Conservation (phyloP, 2,113 vertebrate species). For the Gasterosteus nipponicus region DNA sequence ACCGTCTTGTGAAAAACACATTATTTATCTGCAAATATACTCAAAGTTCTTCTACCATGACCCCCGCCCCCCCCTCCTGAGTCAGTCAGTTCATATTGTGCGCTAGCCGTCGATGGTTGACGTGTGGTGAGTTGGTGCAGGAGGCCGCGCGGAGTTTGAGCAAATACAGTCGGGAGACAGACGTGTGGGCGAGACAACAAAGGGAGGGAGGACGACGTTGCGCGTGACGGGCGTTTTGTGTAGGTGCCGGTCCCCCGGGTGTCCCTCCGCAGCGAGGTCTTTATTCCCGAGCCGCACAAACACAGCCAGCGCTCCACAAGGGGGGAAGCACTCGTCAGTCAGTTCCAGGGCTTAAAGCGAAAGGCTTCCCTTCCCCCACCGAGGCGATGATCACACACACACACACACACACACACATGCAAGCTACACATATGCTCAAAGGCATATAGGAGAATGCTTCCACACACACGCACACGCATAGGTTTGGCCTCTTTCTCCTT, state of each 20-base stretch:
- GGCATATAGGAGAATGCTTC: conserved; percentile 56
- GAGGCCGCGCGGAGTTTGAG: conserved; percentile 34
- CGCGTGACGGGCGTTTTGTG: conserved; percentile 64
- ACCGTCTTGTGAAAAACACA: conserved; percentile 17
- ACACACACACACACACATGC: conserved; percentile 35
- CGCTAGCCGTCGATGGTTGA: conserved; percentile 41
- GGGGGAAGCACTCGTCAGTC: conserved; percentile 68
- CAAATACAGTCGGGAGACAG: conserved; percentile 54
- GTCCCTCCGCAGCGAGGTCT: conserved; percentile 37
- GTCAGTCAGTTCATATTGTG: conserved; percentile 37
- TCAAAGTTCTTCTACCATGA: conserved; percentile 18
- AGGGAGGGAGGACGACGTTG: conserved; percentile 38
- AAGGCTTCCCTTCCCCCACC: conserved; percentile 66
- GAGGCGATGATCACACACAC: conserved; percentile 51
- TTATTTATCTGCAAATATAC: conserved; percentile 39
- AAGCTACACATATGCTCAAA: conserved; percentile 60
- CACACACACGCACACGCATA: conserved; percentile 17
- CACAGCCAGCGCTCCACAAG: conserved; percentile 55
- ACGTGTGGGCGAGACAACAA: conserved; percentile 55
- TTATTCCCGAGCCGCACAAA: conserved; percentile 68
- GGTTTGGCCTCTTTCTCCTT: conserved; percentile 58
- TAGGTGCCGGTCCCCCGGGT: conserved; percentile 53
- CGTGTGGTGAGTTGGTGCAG: conserved; percentile 28
- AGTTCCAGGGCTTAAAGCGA: conserved; percentile 59
- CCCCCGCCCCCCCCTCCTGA: conserved; percentile 9